These are phyloP conservation scores for Drepana falcataria DNA, from an alignment of 2,888 invertebrate genomes.

Conservation along the genomic window DNA sequence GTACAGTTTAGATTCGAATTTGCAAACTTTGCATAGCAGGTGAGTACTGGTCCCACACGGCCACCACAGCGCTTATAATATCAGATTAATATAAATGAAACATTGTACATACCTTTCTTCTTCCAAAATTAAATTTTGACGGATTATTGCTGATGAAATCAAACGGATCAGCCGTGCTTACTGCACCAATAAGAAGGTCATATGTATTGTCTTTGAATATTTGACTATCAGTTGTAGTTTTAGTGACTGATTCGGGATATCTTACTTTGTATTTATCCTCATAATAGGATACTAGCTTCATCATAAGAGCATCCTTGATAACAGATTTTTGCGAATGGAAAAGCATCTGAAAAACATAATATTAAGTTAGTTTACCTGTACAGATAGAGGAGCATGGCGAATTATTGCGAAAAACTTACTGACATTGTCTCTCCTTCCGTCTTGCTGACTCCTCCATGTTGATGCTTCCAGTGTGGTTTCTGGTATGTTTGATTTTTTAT, in stretches of 20 bases:
- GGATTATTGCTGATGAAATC: neutral
- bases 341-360: neutral
- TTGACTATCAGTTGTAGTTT: conserved; percentile 16
- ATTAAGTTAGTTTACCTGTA: neutral
- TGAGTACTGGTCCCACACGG: too few relatives aligned
- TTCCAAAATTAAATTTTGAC: too few relatives aligned
- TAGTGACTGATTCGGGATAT: conserved; percentile 10
- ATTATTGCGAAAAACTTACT: conserved; percentile 16
- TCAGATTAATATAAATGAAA: too few relatives aligned
- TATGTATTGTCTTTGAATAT: conserved; percentile 3
- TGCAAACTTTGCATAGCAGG: too few relatives aligned
- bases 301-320: conserved; percentile 46
- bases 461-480: conserved; percentile 9
- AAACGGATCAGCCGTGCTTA: neutral
- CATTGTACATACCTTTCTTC: too few relatives aligned
- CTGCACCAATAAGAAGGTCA: neutral
- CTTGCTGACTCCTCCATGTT: conserved; percentile 8
- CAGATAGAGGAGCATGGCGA: neutral
- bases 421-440: conserved; percentile 20
- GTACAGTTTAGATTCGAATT: too few relatives aligned
- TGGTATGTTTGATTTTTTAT: conserved; percentile 14
- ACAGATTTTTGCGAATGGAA: conserved; percentile 24
- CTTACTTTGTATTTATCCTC: conserved; percentile 52
- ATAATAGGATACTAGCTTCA: conserved; percentile 58
- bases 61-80: too few relatives aligned